Conservation (phyloP, 2,113 vertebrate genomes). For the Proteles cristata region DNA sequence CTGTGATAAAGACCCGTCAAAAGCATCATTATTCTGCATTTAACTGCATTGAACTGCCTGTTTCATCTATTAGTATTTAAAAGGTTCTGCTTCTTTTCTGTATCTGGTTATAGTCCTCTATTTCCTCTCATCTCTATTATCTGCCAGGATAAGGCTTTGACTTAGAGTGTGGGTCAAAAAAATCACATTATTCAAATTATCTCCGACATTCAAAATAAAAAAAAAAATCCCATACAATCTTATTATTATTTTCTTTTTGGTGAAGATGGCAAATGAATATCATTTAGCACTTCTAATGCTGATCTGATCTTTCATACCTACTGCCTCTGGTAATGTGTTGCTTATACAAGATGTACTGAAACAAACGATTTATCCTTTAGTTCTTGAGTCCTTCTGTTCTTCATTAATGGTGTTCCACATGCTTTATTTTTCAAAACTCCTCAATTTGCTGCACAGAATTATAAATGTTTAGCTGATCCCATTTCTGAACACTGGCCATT, state of each 20-base stretch:
- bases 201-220: slow-evolving; percentile 75
- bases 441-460: slow-evolving; percentile 56
- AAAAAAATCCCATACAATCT: slow-evolving; percentile 19
- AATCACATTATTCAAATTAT: slow-evolving; percentile 71
- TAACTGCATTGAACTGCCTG: slow-evolving; percentile 71
- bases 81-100: slow-evolving; percentile 69
- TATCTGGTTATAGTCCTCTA: slow-evolving; percentile 56
- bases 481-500: slow-evolving; percentile 60
- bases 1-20: slow-evolving; percentile 82
- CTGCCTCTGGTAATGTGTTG: slow-evolving; percentile 2
- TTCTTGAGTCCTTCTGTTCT: slow-evolving; percentile 68
- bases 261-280: slow-evolving; percentile 66
- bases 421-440: slow-evolving; percentile 70
- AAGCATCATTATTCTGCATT: slow-evolving; percentile 81
- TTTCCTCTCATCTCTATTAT: slow-evolving; percentile 77
- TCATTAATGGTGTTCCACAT: slow-evolving; percentile 22
- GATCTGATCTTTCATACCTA: slow-evolving; percentile 41
- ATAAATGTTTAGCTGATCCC: slow-evolving; percentile 49
- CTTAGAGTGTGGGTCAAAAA: slow-evolving; percentile 59
- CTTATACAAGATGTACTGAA: slow-evolving; percentile 66
- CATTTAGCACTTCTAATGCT: slow-evolving; percentile 60
- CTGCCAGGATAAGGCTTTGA: slow-evolving; percentile 66
- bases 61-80: slow-evolving; percentile 80
- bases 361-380: slow-evolving; percentile 54
- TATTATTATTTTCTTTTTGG: slow-evolving; percentile 58